These are phyloP conservation scores for Eilema sororculum DNA, from an alignment of 2,888 invertebrate genomes.

Conservation along the genomic window DNA sequence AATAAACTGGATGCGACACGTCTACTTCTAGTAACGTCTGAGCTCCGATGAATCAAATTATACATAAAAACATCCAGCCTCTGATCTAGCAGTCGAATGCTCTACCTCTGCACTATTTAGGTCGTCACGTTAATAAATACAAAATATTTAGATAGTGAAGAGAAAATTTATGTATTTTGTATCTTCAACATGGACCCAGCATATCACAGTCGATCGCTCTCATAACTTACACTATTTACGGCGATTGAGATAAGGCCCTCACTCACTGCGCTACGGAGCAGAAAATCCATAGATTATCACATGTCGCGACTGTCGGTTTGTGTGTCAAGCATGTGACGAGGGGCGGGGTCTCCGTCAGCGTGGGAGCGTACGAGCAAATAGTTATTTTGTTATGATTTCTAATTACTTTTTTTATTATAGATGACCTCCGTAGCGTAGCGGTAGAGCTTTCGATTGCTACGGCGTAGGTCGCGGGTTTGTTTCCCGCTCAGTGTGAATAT, in stretches of 20 bases:
- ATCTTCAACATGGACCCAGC: not conserved
- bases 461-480: too few relatives aligned
- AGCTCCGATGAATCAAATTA: too few relatives aligned
- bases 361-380: slow-evolving; percentile 17
- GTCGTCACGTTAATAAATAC: not conserved
- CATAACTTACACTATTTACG: slow-evolving; percentile 5
- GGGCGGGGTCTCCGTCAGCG: slow-evolving; percentile 23
- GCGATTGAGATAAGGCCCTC: slow-evolving; percentile 13
- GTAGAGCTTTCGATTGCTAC: too few relatives aligned
- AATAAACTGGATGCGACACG: too few relatives aligned
- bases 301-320: slow-evolving; percentile 38
- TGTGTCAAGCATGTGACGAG: slow-evolving; percentile 46
- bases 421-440: not conserved
- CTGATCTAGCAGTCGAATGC: too few relatives aligned
- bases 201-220: slow-evolving; percentile 14
- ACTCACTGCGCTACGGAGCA: slow-evolving; percentile 24
- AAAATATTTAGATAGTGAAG: not conserved
- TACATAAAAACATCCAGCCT: too few relatives aligned
- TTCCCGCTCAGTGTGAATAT: not conserved
- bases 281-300: slow-evolving; percentile 53
- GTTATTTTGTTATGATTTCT: not conserved
- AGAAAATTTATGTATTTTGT: not conserved
- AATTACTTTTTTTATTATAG: not conserved
- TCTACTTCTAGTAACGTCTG: too few relatives aligned
- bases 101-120: not conserved